phyloP scores from a whole-genome alignment of 2,888 invertebrate species.

The Eurois occulta region DNA sequence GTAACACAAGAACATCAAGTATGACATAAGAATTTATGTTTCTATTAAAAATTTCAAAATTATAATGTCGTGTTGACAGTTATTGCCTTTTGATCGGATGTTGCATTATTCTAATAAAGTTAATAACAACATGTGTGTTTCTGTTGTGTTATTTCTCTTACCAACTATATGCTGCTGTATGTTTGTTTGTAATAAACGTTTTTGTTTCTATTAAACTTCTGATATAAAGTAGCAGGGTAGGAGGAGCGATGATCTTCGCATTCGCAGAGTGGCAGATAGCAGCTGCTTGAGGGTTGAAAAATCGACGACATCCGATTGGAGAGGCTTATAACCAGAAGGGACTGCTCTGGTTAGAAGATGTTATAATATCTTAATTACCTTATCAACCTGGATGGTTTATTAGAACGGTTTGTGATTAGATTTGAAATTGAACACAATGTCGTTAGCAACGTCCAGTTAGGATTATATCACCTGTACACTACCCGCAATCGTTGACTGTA shows the following conservation, averaged over 20 bases:
- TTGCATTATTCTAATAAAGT: conserved; percentile 4
- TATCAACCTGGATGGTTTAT: not conserved
- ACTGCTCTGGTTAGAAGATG: not conserved
- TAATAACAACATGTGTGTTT: not conserved
- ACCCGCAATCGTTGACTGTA: not conserved
- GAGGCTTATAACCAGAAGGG: not conserved
- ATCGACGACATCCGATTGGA: no score
- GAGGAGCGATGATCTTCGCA: no score
- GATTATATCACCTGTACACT: not conserved
- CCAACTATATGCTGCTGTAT: not conserved
- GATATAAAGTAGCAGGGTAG: not conserved
- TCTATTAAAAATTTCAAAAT: conserved; percentile 14
- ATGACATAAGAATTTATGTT: conserved; percentile 3
- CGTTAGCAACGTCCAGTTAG: not conserved
- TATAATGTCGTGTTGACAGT: conserved; percentile 1
- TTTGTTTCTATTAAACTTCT: not conserved
- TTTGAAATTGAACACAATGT: not conserved
- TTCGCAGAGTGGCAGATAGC: not conserved
- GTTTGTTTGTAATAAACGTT: not conserved
- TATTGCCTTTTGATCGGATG: not conserved
- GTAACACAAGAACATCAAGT: no score
- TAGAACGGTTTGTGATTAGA: not conserved
- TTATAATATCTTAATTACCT: no score
- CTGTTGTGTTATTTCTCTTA: not conserved
- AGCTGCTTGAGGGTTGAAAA: not conserved